Conservation (phyloP, 1,140 invertebrate species). For the Diploscapter pachys region DNA sequence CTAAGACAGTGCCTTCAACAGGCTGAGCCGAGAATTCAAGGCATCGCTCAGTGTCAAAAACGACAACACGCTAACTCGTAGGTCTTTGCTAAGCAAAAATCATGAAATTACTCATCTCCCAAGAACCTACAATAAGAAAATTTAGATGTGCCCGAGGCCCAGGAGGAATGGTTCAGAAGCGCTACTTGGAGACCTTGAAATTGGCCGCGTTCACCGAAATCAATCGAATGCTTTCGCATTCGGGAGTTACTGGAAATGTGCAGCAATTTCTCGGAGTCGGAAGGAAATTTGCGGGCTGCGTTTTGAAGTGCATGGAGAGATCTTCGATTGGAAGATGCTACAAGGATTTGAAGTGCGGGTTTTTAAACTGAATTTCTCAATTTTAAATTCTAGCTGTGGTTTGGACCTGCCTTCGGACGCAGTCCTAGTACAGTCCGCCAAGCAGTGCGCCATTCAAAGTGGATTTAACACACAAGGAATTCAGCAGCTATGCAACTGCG, state of each 20-base stretch:
- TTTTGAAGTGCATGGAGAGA: slow-evolving; percentile 34
- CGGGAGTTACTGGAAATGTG: slow-evolving; percentile 27
- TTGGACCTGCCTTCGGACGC: slow-evolving; percentile 39
- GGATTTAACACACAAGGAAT: slow-evolving; percentile 38
- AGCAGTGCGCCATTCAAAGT: slow-evolving; percentile 34
- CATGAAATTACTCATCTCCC: too few relatives aligned
- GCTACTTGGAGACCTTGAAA: slow-evolving; percentile 37
- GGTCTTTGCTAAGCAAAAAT: too few relatives aligned
- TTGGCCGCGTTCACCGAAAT: slow-evolving; percentile 39
- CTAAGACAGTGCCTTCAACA: too few relatives aligned
- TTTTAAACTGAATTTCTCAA: not conserved
- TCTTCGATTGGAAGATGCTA: slow-evolving; percentile 21
- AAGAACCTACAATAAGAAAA: too few relatives aligned
- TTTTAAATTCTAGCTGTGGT: slow-evolving; percentile 21
- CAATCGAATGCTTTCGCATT: slow-evolving; percentile 34
- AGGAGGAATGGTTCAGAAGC: slow-evolving; percentile 32
- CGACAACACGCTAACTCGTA: too few relatives aligned
- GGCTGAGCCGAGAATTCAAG: too few relatives aligned
- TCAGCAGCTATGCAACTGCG: slow-evolving; percentile 34
- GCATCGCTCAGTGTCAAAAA: too few relatives aligned
- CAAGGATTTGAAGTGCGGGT: slow-evolving; percentile 27
- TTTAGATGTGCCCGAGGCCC: slow-evolving; percentile 35
- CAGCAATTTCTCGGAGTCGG: slow-evolving; percentile 33
- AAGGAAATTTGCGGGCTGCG: slow-evolving; percentile 39
- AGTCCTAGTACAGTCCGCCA: slow-evolving; percentile 34